Conservation (phyloP, 2,113 vertebrate species). For the Catharus bicknelli region DNA sequence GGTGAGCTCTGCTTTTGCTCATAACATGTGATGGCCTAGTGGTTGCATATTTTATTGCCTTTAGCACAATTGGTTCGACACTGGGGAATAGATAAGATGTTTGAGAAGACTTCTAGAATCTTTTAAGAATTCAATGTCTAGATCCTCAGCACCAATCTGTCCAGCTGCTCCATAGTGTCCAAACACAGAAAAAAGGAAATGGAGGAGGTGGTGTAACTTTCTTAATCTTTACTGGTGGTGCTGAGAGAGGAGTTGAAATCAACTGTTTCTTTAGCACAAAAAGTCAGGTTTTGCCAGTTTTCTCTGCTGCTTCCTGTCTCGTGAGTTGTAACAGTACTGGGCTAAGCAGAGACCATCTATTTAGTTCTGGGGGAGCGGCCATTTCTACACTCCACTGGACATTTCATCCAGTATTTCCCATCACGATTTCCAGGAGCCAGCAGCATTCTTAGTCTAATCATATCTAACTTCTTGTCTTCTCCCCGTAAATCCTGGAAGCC, state of each 20-base stretch:
- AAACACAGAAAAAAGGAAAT: neutral
- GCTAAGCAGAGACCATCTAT: neutral
- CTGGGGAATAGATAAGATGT: neutral
- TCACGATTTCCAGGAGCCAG: neutral
- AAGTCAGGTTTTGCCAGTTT: neutral
- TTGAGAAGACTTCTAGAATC: neutral
- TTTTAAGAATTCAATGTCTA: neutral
- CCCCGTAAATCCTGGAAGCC: neutral
- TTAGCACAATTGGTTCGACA: neutral
- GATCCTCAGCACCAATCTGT: neutral
- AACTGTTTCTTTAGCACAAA: neutral
- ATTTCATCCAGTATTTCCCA: neutral
- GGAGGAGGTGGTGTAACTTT: neutral
- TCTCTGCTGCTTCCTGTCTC: neutral
- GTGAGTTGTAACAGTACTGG: neutral
- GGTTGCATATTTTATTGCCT: neutral
- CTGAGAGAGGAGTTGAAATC: neutral
- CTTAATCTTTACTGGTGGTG: neutral
- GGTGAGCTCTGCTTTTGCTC: neutral
- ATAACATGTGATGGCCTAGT: neutral
- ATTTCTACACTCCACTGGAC: neutral
- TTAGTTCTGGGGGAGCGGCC: neutral
- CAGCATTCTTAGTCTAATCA: neutral
- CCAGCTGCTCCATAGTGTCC: neutral
- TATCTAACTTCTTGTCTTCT: neutral